Evolutionary conservation across 2,888 invertebrate species (phyloP).

Genomic region (Nematopogon swammerdamellus): DNA sequence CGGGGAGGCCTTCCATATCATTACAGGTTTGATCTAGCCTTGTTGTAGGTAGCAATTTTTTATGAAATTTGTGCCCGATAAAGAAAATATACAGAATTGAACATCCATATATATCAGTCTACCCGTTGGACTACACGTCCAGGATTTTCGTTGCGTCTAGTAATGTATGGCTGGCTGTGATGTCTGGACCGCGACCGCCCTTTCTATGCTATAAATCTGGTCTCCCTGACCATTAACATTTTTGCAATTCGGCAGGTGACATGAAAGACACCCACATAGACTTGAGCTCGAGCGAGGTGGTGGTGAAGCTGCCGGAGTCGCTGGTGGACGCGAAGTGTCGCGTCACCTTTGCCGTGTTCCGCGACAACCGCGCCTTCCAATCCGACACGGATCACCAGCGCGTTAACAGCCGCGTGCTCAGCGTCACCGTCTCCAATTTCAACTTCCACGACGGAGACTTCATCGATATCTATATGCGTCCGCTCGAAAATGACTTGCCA

Average conservation of each 20-base stretch:
- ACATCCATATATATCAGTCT: no score
- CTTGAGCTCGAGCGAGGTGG: slow-evolving; percentile 27
- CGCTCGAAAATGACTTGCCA: slow-evolving; percentile 19
- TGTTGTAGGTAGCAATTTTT: neutral
- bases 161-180: no score
- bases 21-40: no score
- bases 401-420: slow-evolving; percentile 48
- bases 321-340: slow-evolving; percentile 24
- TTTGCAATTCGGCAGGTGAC: no score
- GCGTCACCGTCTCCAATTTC: slow-evolving; percentile 36
- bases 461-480: slow-evolving; percentile 38
- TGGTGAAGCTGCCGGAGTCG: slow-evolving; percentile 34
- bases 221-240: no score
- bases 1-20: slow-evolving; percentile 27
- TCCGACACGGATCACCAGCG: slow-evolving; percentile 4
- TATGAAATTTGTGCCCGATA: neutral
- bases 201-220: no score
- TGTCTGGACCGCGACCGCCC: no score
- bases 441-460: slow-evolving; percentile 31
- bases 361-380: slow-evolving; percentile 40
- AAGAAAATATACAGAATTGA: no score
- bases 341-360: slow-evolving; percentile 45
- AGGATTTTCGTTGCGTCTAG: no score
- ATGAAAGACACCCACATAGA: slow-evolving; percentile 21
- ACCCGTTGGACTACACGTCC: no score